Conservation (phyloP, 2,113 vertebrate genomes). For the Glareola pratincola region DNA sequence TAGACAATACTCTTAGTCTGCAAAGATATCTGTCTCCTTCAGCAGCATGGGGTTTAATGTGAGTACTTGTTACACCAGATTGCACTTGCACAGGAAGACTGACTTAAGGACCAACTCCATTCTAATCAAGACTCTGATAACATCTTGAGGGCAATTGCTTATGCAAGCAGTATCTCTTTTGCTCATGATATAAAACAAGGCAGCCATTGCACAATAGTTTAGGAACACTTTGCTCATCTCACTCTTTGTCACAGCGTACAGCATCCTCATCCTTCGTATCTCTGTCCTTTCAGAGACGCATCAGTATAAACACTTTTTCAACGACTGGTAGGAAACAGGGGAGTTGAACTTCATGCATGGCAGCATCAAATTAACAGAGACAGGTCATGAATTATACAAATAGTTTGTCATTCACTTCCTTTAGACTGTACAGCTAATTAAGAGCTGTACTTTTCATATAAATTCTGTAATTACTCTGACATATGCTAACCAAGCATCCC, state of each 20-base stretch:
- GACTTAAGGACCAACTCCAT: background rate
- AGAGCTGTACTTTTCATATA: background rate
- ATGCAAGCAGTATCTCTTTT: background rate
- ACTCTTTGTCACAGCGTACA: background rate
- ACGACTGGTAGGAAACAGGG: background rate
- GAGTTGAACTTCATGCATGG: slow-evolving; percentile 37
- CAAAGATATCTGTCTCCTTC: background rate
- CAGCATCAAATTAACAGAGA: slow-evolving; percentile 38
- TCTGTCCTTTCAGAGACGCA: background rate
- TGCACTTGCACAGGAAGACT: background rate
- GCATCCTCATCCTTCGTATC: background rate
- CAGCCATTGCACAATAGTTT: background rate
- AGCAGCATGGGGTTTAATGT: background rate
- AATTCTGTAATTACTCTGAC: slow-evolving; percentile 49
- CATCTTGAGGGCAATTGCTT: background rate
- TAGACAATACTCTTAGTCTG: background rate
- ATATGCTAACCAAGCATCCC: slow-evolving; percentile 36
- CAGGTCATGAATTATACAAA: slow-evolving; percentile 36
- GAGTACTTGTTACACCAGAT: background rate
- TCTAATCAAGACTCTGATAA: background rate
- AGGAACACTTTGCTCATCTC: background rate
- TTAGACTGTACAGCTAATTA: slow-evolving; percentile 38
- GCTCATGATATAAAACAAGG: background rate
- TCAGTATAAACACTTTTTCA: background rate
- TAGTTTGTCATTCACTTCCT: slow-evolving; percentile 41